phyloP scores from a whole-genome alignment of 2,113 vertebrate genomes.

The Gobiocypris rarus region DNA sequence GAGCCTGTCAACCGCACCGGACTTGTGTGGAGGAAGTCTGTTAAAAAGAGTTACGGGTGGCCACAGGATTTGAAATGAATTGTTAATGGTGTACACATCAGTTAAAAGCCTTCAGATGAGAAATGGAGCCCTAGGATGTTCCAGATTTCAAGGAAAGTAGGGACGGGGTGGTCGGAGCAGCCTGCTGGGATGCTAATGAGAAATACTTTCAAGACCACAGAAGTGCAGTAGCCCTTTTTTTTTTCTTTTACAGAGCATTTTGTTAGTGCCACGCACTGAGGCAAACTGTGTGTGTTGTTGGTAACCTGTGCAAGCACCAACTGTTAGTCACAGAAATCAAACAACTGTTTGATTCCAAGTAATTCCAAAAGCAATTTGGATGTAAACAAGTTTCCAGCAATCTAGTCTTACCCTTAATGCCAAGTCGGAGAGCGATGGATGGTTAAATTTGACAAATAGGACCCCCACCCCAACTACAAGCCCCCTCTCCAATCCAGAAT shows the following conservation, averaged over 20 bases:
- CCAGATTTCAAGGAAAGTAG: not conserved
- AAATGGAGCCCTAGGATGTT: not conserved
- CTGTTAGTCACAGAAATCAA: not conserved
- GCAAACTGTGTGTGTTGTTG: constrained; percentile 16
- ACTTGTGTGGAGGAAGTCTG: constrained; percentile 21
- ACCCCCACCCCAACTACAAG: not conserved
- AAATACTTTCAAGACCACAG: constrained; percentile 72
- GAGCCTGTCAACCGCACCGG: constrained; percentile 16
- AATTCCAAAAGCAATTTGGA: not conserved
- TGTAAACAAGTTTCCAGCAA: constrained; percentile 11
- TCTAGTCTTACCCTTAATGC: constrained; percentile 19
- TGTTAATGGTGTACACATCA: constrained; percentile 34
- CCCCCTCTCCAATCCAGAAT: constrained; percentile 47
- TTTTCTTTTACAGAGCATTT: constrained; percentile 26
- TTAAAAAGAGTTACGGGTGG: constrained; percentile 32
- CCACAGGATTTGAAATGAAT: constrained; percentile 36
- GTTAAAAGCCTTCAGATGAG: constrained; percentile 37
- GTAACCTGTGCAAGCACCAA: constrained; percentile 22
- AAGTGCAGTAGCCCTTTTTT: constrained; percentile 55
- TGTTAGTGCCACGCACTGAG: constrained; percentile 17
- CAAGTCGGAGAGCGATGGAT: constrained; percentile 49
- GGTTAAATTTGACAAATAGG: constrained; percentile 58
- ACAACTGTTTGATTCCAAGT: not conserved
- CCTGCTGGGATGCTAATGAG: constrained; percentile 42
- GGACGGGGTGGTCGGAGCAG: not conserved